Conservation (phyloP, 2,888 invertebrate genomes). For the Ornithoptera priamus region DNA sequence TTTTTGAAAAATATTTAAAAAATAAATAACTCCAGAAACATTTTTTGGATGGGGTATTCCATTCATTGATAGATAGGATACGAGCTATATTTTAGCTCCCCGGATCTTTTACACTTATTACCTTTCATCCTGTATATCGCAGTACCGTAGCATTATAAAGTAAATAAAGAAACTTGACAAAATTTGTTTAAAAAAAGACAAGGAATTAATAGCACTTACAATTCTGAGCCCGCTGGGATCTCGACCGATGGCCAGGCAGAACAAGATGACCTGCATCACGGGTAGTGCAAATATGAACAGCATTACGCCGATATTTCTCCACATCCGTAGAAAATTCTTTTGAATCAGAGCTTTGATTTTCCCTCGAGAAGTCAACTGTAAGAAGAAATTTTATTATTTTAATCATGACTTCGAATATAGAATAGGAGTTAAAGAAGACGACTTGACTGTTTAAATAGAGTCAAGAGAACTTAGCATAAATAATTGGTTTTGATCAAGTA, state of each 20-base stretch:
- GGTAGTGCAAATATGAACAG: slow-evolving; percentile 95
- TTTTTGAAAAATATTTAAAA: no score
- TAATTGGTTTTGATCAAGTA: no score
- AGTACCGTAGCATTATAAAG: background rate
- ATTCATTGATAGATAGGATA: no score
- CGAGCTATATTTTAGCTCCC: no score
- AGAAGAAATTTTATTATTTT: background rate
- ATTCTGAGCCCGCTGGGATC: slow-evolving; percentile 91
- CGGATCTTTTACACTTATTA: no score
- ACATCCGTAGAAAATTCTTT: slow-evolving; percentile 94
- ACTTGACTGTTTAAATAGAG: no score
- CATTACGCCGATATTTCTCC: slow-evolving; percentile 96
- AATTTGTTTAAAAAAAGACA: background rate
- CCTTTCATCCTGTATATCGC: no score
- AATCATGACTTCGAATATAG: no score
- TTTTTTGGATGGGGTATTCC: no score
- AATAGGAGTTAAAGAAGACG: no score
- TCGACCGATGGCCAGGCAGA: slow-evolving; percentile 94
- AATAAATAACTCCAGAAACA: no score
- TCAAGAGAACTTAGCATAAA: no score
- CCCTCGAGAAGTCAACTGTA: slow-evolving; percentile 87
- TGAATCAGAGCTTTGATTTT: slow-evolving; percentile 91
- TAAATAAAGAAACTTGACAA: background rate
- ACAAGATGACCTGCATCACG: slow-evolving; percentile 96
- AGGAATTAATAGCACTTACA: slow-evolving; percentile 75